Percentiles rank a stretch among this genome's conserved stretches.
These are phyloP conservation scores for Latheticus oryzae DNA, from an alignment of 2,888 invertebrate genomes.

Conservation along the genomic window DNA sequence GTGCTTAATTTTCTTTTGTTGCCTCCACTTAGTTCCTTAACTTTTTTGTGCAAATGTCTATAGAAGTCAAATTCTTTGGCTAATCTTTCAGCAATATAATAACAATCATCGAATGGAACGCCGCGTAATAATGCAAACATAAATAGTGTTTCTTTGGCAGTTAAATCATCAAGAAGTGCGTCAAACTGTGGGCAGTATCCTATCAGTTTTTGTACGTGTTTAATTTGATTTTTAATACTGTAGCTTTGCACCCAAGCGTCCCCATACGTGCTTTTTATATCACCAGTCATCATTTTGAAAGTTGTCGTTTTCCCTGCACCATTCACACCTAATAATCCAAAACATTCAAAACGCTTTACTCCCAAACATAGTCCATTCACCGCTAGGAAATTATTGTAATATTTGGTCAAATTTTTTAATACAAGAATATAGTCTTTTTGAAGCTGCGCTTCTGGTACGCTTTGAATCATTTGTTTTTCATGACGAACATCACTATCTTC, in stretches of 20 bases:
- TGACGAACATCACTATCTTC: constrained; percentile 69
- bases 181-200: constrained; percentile 73
- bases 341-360: constrained; percentile 80
- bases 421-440: constrained; percentile 68
- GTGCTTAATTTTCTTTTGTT: constrained; percentile 68
- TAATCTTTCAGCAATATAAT: constrained; percentile 59
- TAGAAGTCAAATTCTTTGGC: constrained; percentile 64
- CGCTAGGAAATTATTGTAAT: constrained; percentile 75
- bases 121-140: constrained; percentile 69
- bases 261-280: constrained; percentile 77
- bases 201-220: constrained; percentile 69
- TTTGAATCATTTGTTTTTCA: constrained; percentile 68
- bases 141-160: constrained; percentile 67
- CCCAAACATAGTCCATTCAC: constrained; percentile 78
- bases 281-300: constrained; percentile 92
- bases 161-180: constrained; percentile 69
- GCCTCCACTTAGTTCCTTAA: constrained; percentile 63
- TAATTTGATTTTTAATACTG: constrained; percentile 67
- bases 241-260: constrained; percentile 72
- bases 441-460: constrained; percentile 62
- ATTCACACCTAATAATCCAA: constrained; percentile 85
- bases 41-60: constrained; percentile 61
- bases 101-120: constrained; percentile 58
- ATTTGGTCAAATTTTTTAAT: constrained; percentile 78
- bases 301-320: constrained; percentile 91